Conservation (phyloP, 37 sponge, comb jelly and placozoan genomes). For the Tethya wilhelma region DNA sequence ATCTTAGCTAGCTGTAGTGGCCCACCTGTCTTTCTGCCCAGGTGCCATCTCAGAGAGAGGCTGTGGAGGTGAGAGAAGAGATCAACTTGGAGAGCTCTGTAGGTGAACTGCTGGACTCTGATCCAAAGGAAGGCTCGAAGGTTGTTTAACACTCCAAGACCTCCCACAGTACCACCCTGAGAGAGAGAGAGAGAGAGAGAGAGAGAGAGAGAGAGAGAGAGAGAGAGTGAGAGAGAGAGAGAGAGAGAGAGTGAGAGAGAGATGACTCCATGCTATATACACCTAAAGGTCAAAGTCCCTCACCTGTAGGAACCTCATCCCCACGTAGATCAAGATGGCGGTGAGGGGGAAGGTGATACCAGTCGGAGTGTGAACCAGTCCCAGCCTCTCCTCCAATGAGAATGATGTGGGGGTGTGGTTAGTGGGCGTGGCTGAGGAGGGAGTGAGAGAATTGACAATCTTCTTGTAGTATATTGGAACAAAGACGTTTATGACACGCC, state of each 20-base stretch:
- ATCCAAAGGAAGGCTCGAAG: constrained; percentile 89
- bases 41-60: constrained; percentile 96
- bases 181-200: constrained; percentile 33
- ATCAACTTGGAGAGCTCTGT: constrained; percentile 69
- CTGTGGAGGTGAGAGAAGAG: constrained; percentile 92
- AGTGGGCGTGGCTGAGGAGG: not conserved
- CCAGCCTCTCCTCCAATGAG: constrained; percentile 8
- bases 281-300: no score
- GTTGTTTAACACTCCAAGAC: constrained; percentile 81
- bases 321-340: constrained; percentile 69
- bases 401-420: constrained; percentile 22
- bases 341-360: constrained; percentile 47
- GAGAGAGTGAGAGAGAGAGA: no score
- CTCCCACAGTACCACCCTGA: constrained; percentile 82
- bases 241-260: no score
- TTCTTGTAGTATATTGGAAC: constrained; percentile 96
- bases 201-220: not conserved
- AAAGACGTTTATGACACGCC: constrained; percentile 89
- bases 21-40: constrained; percentile 92
- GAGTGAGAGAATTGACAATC: constrained; percentile 79
- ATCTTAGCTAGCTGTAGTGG: no score
- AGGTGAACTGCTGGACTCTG: constrained; percentile 93
- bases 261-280: no score
- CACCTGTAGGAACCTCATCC: constrained; percentile 77
- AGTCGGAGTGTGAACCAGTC: constrained; percentile 8